Base-by-base conservation (phyloP, 2,113 vertebrate species). In the Myrmecophaga tridactyla region DNA sequence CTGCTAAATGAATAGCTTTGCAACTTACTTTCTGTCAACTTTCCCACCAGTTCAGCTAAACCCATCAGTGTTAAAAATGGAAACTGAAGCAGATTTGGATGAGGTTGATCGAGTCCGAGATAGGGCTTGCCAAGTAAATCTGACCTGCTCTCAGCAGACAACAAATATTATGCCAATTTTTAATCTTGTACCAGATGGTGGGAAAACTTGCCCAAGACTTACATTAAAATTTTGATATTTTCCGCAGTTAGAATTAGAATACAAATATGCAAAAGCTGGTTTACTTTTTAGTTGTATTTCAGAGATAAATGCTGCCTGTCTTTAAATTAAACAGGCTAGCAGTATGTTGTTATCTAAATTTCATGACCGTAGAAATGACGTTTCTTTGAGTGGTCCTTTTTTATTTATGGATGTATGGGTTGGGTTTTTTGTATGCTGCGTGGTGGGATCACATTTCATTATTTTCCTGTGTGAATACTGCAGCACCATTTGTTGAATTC, bases 21-120 rank as follows among this genome's bases (percentile, higher is more conserved):
- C 46, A 82, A 58, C 20, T 69, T 82, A 36, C 41, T 67, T 46
- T 29, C 51, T 58, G 73, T 85, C 75, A 93, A 80, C 43, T 29
- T 75, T 48, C 10, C 15, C 43, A 51, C 20, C 21, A 43, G 23
- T 39, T 60, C 34, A 43, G 4, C 58, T 15, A 90, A 86, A 89
- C 31, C 20, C 78, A 85, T 39, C 73, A 27, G 8, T 36, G 63
- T 73, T 92, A 90, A 88, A 82, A 92, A 92, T 77, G 83, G 41
- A 96, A 95, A 91, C 0, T 62, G 67, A 95, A 82, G 76, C 39
- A 81, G 72, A 63, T 82, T 86, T 95, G 82, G 67, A 41, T 39
- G 34, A 82, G n/a, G 67, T 0, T 67, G 56, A 70, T 62, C 56
- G 86, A 86, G 80, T 84, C 78, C 56, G 46, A 72, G 89, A 53